Evolutionary conservation across 2,113 vertebrate genomes (phyloP), one percentile per base, ranked within the genome.

Genomic region (Steatornis caripensis): DNA sequence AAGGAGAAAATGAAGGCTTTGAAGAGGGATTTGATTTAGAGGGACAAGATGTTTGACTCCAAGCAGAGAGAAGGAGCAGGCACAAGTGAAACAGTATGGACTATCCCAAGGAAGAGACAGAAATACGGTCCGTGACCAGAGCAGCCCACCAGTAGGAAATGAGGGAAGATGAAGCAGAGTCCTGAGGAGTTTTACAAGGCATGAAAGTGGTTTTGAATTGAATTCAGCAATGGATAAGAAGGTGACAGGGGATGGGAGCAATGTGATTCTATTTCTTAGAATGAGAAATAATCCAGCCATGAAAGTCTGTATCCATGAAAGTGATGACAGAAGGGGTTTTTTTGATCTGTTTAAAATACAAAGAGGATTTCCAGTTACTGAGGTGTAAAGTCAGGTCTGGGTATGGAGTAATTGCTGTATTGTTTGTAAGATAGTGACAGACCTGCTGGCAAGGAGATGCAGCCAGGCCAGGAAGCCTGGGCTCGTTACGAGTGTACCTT

Each of bases 401-500:
- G 8, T 37, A 62, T 15, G 18, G 12, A 60, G 20, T 57, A 75
- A 45, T 48, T 87, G 39, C 11, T 2, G 0, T 26, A 27, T 8
- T 79, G 17, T 37, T 85, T 57, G 19, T 57, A 68, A 91, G 53
- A 49, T 1, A 79, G 45, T 27, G 65, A 45, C 61, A 91, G 61
- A 72, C 10, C 32, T 53, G 41, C 27, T 2, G 4, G 34, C 24
- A 55, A 76, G 70, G 57, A 93, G 48, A 29, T n/a, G 26, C 34
- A 79, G 29, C 11, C 32, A 68, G 36, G 36, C 30, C 30, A n/a
- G 36, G 45, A 76, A 88, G 11, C 41, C 32, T 65, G 27, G n/a
- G 24, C 46, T 66, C 1, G 0, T 41, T 66, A 48, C 1, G 1
- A 36, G 24, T 1, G 0, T 17, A 14, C 12, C 62, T 69, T 86